Evolutionary conservation across 2,888 invertebrate species (phyloP), one percentile per base, ranked within the genome.

Genomic region (Andrena chrysosceles): DNA sequence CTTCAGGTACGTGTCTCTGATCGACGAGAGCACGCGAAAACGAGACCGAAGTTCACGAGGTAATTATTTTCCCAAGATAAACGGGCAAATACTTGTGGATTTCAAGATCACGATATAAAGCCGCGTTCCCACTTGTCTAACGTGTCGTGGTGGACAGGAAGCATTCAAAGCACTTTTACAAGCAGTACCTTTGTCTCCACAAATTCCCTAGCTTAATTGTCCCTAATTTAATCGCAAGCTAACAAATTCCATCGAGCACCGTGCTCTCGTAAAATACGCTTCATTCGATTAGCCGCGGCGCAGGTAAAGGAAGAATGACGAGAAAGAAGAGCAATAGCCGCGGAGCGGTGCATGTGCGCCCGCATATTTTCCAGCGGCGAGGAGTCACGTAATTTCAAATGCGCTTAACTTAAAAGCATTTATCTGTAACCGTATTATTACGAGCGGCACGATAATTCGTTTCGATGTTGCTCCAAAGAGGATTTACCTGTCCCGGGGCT

Each of bases 341-440:
- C 5, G 7, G 29, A 2, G 10, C 23, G 23, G 56, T 26, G 29
- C n/a, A 52, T n/a, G 67, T 54, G 42, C 13, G 31, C 13, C 20
- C 64, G 56, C 63, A 66, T 60, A 81, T 73, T 73, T 68, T 48
- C 70, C 23, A 63, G 26, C 59, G 56, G 48, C 72, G 66, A 75
- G 62, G 62, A 83, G 66, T 81, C 87, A 64, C 74, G 87, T 83
- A 83, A 87, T 87, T 85, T 83, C 72, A 85, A 87, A 87, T 85
- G 87, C 87, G 87, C 87, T 87, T 85, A 87, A 87, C 78, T 87
- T 87, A 82, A 87, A 87, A 87, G 87, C 87, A 83, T 87, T 87
- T 87, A 87, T 87, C 87, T 87, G 87, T 87, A 85, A 83, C 87
- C 87, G 82, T 86, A 80, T 88, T 84, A 86, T 88, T 85, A 86